Conservation (phyloP, 2,113 vertebrate species). For the Macaca fascicularis region T2T-MFA8v1.1 NC_088379.1:29281001-29281500, state of each 20-base stretch:
- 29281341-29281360: not conserved
- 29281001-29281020: too few relatives aligned
- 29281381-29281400: not conserved
- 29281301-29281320: not conserved
- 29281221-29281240: not conserved
- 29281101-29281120: too few relatives aligned
- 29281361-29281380: not conserved
- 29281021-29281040: too few relatives aligned
- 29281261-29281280: not conserved
- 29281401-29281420: not conserved
- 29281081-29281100: too few relatives aligned
- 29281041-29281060: too few relatives aligned
- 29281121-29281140: too few relatives aligned
- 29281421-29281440: not conserved
- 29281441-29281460: not conserved
- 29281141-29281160: not conserved
- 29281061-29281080: too few relatives aligned
- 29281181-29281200: not conserved
- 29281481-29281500: not conserved
- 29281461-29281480: not conserved
- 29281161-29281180: not conserved
- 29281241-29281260: not conserved
- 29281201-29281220: not conserved
- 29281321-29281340: not conserved
- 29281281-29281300: not conserved